A percentile compares a stretch with the other conserved stretches of the same genome.
Conservation (phyloP, 2,113 vertebrate genomes). For the Tricholaema leucomelas region DNA sequence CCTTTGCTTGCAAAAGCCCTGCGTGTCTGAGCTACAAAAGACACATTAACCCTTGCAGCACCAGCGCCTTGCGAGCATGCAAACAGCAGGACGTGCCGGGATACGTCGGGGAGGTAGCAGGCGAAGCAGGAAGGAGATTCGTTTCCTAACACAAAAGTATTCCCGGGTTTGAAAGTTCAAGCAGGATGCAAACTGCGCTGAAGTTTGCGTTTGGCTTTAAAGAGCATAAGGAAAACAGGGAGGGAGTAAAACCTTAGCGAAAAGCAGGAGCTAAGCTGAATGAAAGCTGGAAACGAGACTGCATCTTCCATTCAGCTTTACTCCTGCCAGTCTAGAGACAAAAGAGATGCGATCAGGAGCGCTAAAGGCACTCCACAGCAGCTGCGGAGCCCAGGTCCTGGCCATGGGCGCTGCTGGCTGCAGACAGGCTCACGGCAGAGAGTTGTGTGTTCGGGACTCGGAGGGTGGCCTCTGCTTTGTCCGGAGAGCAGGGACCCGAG, state of each 20-base stretch:
- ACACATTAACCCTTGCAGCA: slow-evolving; percentile 8
- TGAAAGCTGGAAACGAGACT: neutral
- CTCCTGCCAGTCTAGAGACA: neutral
- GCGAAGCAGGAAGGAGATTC: neutral
- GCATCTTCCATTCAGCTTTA: no score
- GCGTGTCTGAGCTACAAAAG: slow-evolving; percentile 39
- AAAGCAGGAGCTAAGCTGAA: neutral
- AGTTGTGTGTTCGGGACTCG: neutral
- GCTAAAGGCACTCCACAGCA: neutral
- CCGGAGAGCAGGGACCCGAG: neutral
- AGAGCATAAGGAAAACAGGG: neutral
- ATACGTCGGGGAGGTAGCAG: slow-evolving; percentile 18
- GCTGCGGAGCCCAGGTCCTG: neutral
- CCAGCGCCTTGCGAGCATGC: slow-evolving; percentile 3
- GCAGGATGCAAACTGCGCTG: neutral
- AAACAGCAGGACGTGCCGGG: neutral
- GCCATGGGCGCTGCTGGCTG: rapidly evolving
- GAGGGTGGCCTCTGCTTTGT: neutral
- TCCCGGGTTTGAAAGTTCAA: slow-evolving; percentile 52
- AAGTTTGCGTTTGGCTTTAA: slow-evolving; percentile 6
- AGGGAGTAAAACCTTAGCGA: neutral
- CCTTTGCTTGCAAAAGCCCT: slow-evolving; percentile 51
- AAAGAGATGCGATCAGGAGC: neutral
- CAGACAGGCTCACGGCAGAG: neutral
- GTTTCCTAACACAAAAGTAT: slow-evolving; percentile 20